phyloP scores from a whole-genome alignment of 2,888 invertebrate genomes.

The Chrysolina americana region DNA sequence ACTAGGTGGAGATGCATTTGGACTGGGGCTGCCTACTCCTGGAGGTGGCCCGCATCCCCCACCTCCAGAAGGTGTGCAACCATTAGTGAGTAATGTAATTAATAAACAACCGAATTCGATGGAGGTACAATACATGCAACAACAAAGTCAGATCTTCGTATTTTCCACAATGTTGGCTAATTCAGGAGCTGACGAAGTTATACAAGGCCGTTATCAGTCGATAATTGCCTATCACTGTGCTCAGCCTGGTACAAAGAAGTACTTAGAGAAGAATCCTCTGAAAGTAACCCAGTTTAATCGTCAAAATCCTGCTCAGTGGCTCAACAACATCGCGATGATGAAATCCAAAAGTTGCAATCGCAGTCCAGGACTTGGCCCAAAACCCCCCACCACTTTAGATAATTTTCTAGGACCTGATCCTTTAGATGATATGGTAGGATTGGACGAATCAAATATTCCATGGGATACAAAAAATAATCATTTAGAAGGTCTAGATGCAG shows the following conservation, averaged over 20 bases:
- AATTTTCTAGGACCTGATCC: slow-evolving; percentile 67
- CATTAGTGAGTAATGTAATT: slow-evolving; percentile 83
- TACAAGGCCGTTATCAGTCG: slow-evolving; percentile 90
- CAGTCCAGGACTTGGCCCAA: slow-evolving; percentile 68
- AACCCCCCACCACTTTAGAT: slow-evolving; percentile 65
- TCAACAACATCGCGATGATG: slow-evolving; percentile 83
- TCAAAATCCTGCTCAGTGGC: slow-evolving; percentile 86
- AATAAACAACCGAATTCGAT: slow-evolving; percentile 85
- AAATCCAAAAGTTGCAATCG: slow-evolving; percentile 79
- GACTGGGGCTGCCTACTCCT: slow-evolving; percentile 61
- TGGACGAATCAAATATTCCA: slow-evolving; percentile 69
- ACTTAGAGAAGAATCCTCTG: slow-evolving; percentile 93
- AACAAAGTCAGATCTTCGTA: slow-evolving; percentile 98
- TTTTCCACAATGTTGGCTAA: slow-evolving; percentile 96
- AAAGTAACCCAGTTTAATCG: slow-evolving; percentile 89
- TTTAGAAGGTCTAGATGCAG: slow-evolving; percentile 66
- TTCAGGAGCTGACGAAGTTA: slow-evolving; percentile 93
- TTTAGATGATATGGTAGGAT: slow-evolving; percentile 69
- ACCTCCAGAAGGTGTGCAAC: slow-evolving; percentile 79
- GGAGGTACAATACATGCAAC: slow-evolving; percentile 92
- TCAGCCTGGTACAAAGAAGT: slow-evolving; percentile 95
- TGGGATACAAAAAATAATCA: slow-evolving; percentile 71
- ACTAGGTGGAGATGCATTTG: slow-evolving; percentile 66
- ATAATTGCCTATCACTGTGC: slow-evolving; percentile 97
- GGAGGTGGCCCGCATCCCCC: slow-evolving; percentile 62